These are phyloP conservation scores for Collichthys lucidus DNA, from an alignment of 2,113 vertebrate genomes.

Conservation along the genomic window DNA sequence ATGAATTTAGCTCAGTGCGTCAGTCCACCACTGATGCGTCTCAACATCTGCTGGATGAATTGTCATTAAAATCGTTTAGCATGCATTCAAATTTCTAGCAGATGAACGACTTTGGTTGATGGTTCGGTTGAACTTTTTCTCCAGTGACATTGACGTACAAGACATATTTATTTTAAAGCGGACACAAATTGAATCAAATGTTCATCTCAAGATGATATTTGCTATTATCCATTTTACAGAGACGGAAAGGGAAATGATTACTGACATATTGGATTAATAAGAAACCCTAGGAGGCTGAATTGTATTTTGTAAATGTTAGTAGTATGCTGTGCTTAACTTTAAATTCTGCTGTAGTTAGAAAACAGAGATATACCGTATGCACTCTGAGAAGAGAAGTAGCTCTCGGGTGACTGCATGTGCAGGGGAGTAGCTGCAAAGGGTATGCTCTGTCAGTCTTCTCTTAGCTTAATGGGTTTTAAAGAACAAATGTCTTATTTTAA, in stretches of 20 bases:
- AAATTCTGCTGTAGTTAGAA: too few relatives aligned
- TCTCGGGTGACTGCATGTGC: not conserved
- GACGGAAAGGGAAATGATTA: not conserved
- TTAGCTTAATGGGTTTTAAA: slow-evolving; percentile 24
- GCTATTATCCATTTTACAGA: not conserved
- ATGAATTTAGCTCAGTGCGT: too few relatives aligned
- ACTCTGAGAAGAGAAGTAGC: too few relatives aligned
- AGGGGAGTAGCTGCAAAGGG: not conserved
- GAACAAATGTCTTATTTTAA: slow-evolving; percentile 29
- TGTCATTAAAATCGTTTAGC: not conserved
- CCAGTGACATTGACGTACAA: not conserved
- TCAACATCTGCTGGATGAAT: not conserved
- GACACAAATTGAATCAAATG: not conserved
- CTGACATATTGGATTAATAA: not conserved
- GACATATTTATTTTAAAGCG: not conserved
- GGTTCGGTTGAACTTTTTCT: not conserved
- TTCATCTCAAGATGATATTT: not conserved
- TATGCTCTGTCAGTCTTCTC: not conserved
- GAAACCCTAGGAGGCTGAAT: not conserved
- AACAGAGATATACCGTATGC: not conserved
- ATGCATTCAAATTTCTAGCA: not conserved
- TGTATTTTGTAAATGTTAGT: not conserved
- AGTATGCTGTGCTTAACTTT: too few relatives aligned
- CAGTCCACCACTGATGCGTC: too few relatives aligned
- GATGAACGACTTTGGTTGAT: not conserved